Evolutionary conservation across 2,888 invertebrate genomes (phyloP), one percentile per base, ranked within the genome.

Genomic region (Rosalia funebris): DNA sequence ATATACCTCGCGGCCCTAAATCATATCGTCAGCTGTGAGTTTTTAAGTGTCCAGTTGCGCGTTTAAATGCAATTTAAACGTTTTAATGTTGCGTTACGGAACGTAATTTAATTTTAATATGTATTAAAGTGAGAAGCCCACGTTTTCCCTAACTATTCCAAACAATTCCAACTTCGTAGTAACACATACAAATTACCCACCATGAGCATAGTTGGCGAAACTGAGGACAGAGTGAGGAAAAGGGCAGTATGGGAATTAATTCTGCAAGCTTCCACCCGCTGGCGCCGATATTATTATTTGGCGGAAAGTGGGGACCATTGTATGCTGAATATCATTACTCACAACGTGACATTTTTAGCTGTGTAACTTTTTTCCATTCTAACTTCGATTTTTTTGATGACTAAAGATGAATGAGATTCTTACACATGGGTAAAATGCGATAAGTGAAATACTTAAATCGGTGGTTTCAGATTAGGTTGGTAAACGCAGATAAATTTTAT

Each of bases 31-130:
- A 1, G 41, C n/a, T 41, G 15, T 41, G 5, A n/a, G 16, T 16
- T 19, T 41, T 41, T 41, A 17, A 41, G 11, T 17, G 11, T 15
- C 16, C 17, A 41, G 41, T 41, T 17, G 17, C 17, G 17, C 15
- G 17, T n/a, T 16, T 17, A 41, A 41, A 32, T 16, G 32, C 32
- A 32, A 47, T 47, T 47, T 16, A 19, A 48, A 10, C 48, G 10
- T 37, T 48, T 48, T 11, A 48, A n/a, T 19, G 48, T 3, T 12
- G 9, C 17, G 37, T 19, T 12, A 17, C 32, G 25, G 46, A 47
- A 47, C 12, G 48, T 37, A 48, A 48, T 48, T 48, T 48, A 48
- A 48, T 48, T 48, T 34, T 48, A 48, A 48, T 48, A 11, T 48
- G 7, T 48, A 48, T 48, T 48, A 48, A 36, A 48, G 48, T 34